Conservation (phyloP, 2,113 vertebrate genomes). For the Dromiciops gliroides region DNA sequence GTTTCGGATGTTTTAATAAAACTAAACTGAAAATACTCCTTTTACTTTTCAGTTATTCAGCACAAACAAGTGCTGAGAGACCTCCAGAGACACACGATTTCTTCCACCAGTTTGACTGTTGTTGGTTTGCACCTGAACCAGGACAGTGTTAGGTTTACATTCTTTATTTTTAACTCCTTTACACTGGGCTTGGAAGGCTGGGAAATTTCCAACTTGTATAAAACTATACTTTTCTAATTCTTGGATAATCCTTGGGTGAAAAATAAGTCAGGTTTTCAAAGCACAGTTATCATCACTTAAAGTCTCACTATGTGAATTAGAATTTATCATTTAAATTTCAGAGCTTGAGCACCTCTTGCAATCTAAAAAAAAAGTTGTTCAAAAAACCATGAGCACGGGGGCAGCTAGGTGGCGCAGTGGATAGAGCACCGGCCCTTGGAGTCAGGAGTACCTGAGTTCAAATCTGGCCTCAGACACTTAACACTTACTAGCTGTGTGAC, state of each 20-base stretch:
- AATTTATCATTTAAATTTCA: not conserved
- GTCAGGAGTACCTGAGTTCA: no score
- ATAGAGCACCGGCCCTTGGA: no score
- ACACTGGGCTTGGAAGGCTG: not conserved
- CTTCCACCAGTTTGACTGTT: slow-evolving; percentile 69
- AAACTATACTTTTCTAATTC: not conserved
- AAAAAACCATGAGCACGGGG: not conserved
- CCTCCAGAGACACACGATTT: slow-evolving; percentile 59
- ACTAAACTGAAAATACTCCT: slow-evolving; percentile 75
- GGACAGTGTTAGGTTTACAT: slow-evolving; percentile 59
- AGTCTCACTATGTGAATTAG: not conserved
- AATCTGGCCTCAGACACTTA: no score
- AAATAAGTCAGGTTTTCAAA: not conserved
- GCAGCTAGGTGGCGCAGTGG: no score
- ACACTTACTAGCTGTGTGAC: no score
- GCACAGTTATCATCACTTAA: not conserved
- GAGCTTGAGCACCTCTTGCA: not conserved
- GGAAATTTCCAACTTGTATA: not conserved
- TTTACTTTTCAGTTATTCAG: slow-evolving; percentile 76
- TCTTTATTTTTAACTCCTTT: slow-evolving; percentile 16
- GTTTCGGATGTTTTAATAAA: slow-evolving; percentile 78
- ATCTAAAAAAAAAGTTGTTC: not conserved
- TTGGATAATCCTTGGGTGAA: not conserved
- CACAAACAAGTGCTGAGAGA: slow-evolving; percentile 67
- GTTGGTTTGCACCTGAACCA: slow-evolving; percentile 62